Base-by-base conservation (phyloP, 2,113 vertebrate genomes). In the Tupaia tana region DNA sequence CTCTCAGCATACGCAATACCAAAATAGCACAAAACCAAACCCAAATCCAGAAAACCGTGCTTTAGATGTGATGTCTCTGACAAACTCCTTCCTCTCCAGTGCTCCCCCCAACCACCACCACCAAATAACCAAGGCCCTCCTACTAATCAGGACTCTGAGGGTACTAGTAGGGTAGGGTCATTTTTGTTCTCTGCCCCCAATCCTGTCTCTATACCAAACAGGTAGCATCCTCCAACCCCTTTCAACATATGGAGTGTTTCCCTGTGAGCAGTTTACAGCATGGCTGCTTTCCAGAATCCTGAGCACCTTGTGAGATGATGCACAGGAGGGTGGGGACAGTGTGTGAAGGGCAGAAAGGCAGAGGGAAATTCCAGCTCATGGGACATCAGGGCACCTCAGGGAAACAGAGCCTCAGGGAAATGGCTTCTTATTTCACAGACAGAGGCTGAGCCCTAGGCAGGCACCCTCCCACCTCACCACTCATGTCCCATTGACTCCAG, bases 261-360 rank as follows among this genome's bases (percentile, higher is more conserved):
- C 75, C 61, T 63, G 6, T 86, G 87, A 81, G 31, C 29, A 14
- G 4, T 63, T 16, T 71, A 29, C 22, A 86, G 4, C 15, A n/a
- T 58, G 69, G 71, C 73, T 92, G 16, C 64, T 94, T 87, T 74
- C 67, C 74, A 91, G 66, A 89, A 80, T 89, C 54, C 29, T 95
- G 13, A 84, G 25, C 56, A 64, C 19, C 34, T 70, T 61, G 34
- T 66, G 56, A 61, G 86, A 74, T 71, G 59, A 4, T 58, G 34
- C 70, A 74, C 7, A 83, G 54, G 52, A 70, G 11, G 31, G 83
- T 78, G 14, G 66, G 64, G 20, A 92, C 29, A 25, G 9, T 63
- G 20, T 43, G 74, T 64, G 63, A 6, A 54, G 29, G 59, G 43
- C 15, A 88, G 66, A 91, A 74, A 79, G 43, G 19, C 31, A 80